Base-by-base conservation (phyloP, 1,140 invertebrate genomes). In the Diuraphis noxia region DNA sequence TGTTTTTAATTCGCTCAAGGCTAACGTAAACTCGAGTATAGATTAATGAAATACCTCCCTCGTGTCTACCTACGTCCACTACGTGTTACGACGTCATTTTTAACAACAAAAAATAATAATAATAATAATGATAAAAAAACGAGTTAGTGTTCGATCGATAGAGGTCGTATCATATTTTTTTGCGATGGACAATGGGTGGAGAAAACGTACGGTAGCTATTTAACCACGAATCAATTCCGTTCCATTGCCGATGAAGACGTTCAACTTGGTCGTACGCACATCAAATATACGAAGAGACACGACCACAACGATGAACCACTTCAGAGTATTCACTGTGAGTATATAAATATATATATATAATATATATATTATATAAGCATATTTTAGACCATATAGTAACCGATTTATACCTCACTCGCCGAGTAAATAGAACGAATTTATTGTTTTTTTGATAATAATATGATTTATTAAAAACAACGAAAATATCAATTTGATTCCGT, bases 151-250 rank as follows among this genome's bases (percentile, higher is more conserved):
- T 89, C 89, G 89, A 77, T 91, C 89, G 89, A 34, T 38, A 91
- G 89, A 91, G 89, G 89, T 91, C 89, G 89, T 91, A 36, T 90
- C n/a, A n/a, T 88, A 56, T 63, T 36, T 82, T 49, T 82, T n/a
- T 41, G 9, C 43, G 77, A n/a, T 36, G 77, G 77, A 82, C 88
- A 77, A 91, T 82, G 89, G 77, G 89, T 52, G 89, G 89, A 91
- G 89, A 91, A 91, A 49, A 82, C 89, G 89, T 10, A 40, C 77
- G 63, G 34, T 49, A 13, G 77, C 89, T 91, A 91, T 91, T 91
- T 91, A 91, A 91, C 77, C n/a, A 38, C 40, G 63, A 49, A 49
- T 40, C 89, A 13, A 81, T 90, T 63, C 43, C 36, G 72, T 52
- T 82, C 41, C 89, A 82, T 34, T 81, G 72, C 77, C 77, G 89